Percentiles rank a stretch among this genome's conserved stretches.
Conservation (phyloP, 2,888 invertebrate genomes). For the Synanthedon vespiformis region DNA sequence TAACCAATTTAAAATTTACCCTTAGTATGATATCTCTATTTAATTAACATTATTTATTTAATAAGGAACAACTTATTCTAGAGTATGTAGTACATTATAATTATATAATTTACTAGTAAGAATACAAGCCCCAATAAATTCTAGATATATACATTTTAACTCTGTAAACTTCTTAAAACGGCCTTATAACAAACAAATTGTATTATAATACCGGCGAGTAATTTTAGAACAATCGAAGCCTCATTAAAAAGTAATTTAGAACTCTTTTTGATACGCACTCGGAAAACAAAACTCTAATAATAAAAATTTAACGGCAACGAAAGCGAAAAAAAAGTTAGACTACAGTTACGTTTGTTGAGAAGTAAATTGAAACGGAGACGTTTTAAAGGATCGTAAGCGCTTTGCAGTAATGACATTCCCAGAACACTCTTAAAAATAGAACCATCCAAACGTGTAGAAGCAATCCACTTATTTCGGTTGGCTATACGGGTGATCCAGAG, state of each 20-base stretch:
- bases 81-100: too few relatives aligned
- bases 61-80: too few relatives aligned
- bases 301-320: neutral
- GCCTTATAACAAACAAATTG: too few relatives aligned
- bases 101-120: too few relatives aligned
- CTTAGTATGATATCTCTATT: neutral
- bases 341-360: neutral
- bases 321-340: neutral
- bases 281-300: neutral
- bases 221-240: slow-evolving; percentile 21
- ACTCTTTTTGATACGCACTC: slow-evolving; percentile 27
- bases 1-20: neutral
- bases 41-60: neutral
- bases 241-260: slow-evolving; percentile 48
- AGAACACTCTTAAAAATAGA: slow-evolving; percentile 42
- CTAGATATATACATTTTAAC: too few relatives aligned
- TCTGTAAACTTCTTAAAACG: too few relatives aligned
- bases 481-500: slow-evolving; percentile 44
- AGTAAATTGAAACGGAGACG: slow-evolving; percentile 6
- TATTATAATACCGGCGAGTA: neutral
- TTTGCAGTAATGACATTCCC: slow-evolving; percentile 30
- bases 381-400: slow-evolving; percentile 20
- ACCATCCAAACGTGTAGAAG: slow-evolving; percentile 51
- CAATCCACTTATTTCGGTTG: slow-evolving; percentile 63
- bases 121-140: too few relatives aligned